These are phyloP conservation scores for Ptycholaimellus sp. DNA, from an alignment of 2,888 invertebrate species.

Conservation along the genomic window DNA sequence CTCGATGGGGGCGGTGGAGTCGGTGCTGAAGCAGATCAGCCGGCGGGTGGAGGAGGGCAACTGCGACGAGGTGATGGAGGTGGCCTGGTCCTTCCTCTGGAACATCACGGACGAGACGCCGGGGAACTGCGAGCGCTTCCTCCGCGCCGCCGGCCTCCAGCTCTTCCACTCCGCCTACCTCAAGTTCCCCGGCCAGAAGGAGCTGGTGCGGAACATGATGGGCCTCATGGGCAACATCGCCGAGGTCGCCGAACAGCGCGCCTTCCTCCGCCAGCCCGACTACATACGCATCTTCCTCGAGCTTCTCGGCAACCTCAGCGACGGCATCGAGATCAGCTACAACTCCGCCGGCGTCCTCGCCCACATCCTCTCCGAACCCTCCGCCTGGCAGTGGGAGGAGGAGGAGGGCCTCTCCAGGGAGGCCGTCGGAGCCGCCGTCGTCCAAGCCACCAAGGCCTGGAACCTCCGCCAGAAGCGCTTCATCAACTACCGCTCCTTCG, in stretches of 20 bases:
- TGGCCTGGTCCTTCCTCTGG: constrained; percentile 99
- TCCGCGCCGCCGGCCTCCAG: constrained; percentile 64
- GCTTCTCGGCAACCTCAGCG: constrained; percentile 55
- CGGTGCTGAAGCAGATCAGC: constrained; percentile 63
- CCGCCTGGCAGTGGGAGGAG: constrained; percentile 45
- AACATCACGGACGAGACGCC: constrained; percentile 74
- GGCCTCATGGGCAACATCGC: constrained; percentile 73
- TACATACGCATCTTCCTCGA: constrained; percentile 61
- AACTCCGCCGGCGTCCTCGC: constrained; percentile 48
- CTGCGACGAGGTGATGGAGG: constrained; percentile 85
- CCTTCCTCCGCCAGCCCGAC: constrained; percentile 54
- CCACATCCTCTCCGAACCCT: constrained; percentile 78
- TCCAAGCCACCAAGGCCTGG: constrained; percentile 62
- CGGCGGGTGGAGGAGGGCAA: constrained; percentile 48
- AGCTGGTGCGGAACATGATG: constrained; percentile 89
- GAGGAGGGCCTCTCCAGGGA: too few relatives aligned
- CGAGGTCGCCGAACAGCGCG: constrained; percentile 58
- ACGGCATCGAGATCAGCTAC: constrained; percentile 63
- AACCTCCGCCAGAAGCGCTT: constrained; percentile 59
- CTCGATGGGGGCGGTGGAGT: constrained; percentile 51
- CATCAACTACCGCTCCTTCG: constrained; percentile 85
- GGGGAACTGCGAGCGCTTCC: constrained; percentile 66
- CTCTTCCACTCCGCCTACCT: constrained; percentile 58
- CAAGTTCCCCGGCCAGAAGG: constrained; percentile 38
- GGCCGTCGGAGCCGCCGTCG: constrained; percentile 21